Base-by-base conservation (phyloP, 2,888 invertebrate species). In the Dendrolimus houi region DNA sequence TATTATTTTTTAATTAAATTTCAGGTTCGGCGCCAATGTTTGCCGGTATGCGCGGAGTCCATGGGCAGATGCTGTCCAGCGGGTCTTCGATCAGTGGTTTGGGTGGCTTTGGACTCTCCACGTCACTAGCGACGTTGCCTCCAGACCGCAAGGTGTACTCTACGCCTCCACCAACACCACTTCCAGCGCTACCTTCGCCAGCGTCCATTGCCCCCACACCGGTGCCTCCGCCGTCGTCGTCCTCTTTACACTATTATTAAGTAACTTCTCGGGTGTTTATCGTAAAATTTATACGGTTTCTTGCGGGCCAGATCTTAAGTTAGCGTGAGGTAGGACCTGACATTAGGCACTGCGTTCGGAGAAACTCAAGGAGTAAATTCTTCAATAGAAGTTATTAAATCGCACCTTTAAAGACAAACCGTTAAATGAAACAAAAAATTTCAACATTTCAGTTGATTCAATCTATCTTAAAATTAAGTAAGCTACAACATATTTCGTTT, bases 121-220 rank as follows among this genome's bases (percentile, higher is more conserved):
- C 91, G 8, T 77, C 92, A 54, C 85, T 85, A 53, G 74, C 85
- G 0, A 62, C 87, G 7, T 70, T 91, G 58, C 91, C 92, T 10
- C 91, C 92, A n/a, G 93, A 93, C 66, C 86, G 92, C 68, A 93
- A 93, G 75, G 87, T 92, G n/a, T 92, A 90, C 71, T 75, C 91
- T 53, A 82, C 87, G 58, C 87, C 92, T 17, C 91, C 92, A 2
- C 86, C 92, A n/a, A 91, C 92, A 41, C 91, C 92, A 10, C 74
- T 92, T 57, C 89, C 93, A 0, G 86, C 91, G 10, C 82, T 92
- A 53, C 87, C 92, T 0, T 82, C 91, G 3, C 84, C 91, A 1
- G 68, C 75, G 8, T 63, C 78, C 8, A 62, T 74, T 72, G 65
- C 88, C 9, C 82, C 91, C 10, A 81, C 89, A 7, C 66, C 89